Conservation (phyloP, 37 sponge, comb jelly and placozoan genomes). For the Mnemiopsis leidyi region DNA sequence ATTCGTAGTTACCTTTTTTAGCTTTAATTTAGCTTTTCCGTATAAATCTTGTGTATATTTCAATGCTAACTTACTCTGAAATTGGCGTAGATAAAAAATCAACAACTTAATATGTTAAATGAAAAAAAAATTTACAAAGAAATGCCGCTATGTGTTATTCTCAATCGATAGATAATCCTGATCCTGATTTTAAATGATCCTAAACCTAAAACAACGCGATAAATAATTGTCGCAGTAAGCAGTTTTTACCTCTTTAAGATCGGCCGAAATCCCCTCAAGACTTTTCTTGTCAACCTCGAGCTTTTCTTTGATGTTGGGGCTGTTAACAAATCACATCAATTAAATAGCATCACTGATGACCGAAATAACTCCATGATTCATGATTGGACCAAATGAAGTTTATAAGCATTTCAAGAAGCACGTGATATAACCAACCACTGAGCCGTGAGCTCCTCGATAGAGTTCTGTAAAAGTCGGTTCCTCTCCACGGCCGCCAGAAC, state of each 20-base stretch:
- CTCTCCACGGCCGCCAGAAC: neutral
- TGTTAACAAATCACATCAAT: no score
- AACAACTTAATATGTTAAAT: no score
- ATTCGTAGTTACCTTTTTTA: neutral
- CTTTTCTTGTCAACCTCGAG: conserved; percentile 24
- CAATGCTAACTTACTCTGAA: conserved; percentile 15
- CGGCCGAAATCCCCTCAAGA: conserved; percentile 1
- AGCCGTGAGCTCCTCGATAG: conserved; percentile 35
- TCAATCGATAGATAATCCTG: no score
- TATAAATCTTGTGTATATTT: neutral
- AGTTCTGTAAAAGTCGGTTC: neutral
- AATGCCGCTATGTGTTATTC: no score
- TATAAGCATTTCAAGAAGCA: no score
- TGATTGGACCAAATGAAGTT: no score
- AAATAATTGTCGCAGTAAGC: no score
- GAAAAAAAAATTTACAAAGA: no score
- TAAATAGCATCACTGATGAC: neutral
- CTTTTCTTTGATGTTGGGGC: conserved; percentile 38
- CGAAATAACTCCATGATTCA: neutral
- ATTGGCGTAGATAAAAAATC: neutral
- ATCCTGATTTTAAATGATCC: no score
- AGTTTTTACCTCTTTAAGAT: conserved; percentile 22
- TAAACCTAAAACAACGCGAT: no score
- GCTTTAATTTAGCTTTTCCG: neutral
- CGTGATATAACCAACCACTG: conserved; percentile 25